phyloP scores from a whole-genome alignment of 2,888 invertebrate species.

The Stenurella melanura region DNA sequence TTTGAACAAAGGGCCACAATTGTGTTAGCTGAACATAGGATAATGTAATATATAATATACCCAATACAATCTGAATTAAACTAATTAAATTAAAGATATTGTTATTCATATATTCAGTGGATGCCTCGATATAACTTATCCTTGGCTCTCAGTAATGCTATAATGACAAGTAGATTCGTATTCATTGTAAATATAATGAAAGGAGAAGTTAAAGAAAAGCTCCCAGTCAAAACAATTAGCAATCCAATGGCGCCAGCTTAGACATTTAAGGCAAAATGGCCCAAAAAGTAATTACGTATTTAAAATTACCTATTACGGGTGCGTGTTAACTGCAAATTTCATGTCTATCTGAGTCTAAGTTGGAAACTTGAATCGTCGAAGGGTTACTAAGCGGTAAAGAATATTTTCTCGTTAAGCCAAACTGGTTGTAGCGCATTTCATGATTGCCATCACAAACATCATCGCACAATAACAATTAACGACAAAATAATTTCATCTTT shows the following conservation, averaged over 20 bases:
- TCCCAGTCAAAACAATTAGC: not conserved
- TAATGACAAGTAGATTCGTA: not conserved
- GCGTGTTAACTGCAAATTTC: not conserved
- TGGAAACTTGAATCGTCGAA: not conserved
- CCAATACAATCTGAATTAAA: not conserved
- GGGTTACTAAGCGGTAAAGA: not conserved
- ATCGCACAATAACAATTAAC: not conserved
- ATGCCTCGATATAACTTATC: no score
- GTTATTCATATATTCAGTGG: no score
- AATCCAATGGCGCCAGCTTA: not conserved
- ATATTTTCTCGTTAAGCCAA: not conserved
- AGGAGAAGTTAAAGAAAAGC: not conserved
- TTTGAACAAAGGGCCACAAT: not conserved
- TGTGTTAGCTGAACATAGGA: not conserved
- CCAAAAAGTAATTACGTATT: slow-evolving; percentile 1
- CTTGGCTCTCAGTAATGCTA: no score
- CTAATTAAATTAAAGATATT: not conserved
- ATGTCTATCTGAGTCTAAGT: not conserved
- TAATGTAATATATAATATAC: not conserved
- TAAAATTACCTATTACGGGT: not conserved
- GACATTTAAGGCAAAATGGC: not conserved
- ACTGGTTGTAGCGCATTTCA: not conserved
- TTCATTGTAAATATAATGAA: not conserved
- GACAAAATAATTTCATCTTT: not conserved
- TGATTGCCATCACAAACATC: not conserved